Base-by-base conservation (phyloP, 2,113 vertebrate genomes). In the Natator depressus region DNA sequence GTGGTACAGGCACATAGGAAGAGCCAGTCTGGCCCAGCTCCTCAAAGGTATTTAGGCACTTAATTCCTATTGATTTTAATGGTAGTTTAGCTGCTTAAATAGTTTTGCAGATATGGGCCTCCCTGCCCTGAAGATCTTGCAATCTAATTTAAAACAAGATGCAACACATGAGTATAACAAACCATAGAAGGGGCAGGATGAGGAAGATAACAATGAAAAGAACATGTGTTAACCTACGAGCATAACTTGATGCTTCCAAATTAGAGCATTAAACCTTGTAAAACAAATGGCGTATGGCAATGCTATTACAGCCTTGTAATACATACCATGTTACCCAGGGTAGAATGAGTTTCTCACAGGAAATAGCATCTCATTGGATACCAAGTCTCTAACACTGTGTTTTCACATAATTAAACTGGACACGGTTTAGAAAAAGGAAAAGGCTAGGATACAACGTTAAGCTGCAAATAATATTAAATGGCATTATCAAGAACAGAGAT, bases 401-500 rank as follows among this genome's bases (percentile, higher is more conserved):
- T 97, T 97, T 94, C 91, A 86, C 93, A 89, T 98, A 98, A 98
- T 98, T 98, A 98, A 98, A 98, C 85, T 97, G 96, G 97, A 97
- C 97, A 90, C 47, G 89, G 93, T 96, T 97, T 97, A 94, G 88
- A 95, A 93, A 97, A 97, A 19, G 80, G 85, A 96, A 98, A 97
- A 96, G 96, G 97, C 96, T 97, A 91, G 91, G 93, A 95, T 94
- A 91, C 85, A 97, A 93, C 91, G 91, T 90, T 97, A 95, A 97
- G 95, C 94, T 90, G 96, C 97, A 98, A 97, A 98, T 94, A 98
- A 95, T 95, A 96, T 97, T 98, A 94, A 87, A 97, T 94, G 97
- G 88, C 97, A 93, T 98, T 98, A 98, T 98, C 98, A 98, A 97
- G 98, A 97, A 91, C 97, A 92, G 94, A 93, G 95, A 97, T 97